These are phyloP conservation scores for Sciurus vulgaris DNA, from an alignment of 2,797 vertebrate species.

Conservation along the genomic window DNA sequence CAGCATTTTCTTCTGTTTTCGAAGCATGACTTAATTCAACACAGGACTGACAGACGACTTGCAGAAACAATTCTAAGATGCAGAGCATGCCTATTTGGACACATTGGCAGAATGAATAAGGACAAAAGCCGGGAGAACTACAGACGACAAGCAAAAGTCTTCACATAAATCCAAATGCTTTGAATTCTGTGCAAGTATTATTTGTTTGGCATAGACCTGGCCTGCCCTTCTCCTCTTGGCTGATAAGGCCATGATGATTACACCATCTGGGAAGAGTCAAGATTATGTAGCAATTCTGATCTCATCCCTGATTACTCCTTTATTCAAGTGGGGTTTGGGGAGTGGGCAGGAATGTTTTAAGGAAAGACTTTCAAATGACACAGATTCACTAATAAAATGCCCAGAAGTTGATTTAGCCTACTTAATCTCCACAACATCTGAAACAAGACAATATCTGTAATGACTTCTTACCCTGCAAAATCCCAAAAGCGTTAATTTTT, in stretches of 20 bases:
- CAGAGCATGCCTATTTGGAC: not conserved
- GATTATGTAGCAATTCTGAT: conserved; percentile 57
- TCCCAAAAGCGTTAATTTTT: conserved; percentile 29
- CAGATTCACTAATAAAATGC: conserved; percentile 53
- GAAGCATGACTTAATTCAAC: not conserved
- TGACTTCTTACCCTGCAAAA: conserved; percentile 63
- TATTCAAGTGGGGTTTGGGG: conserved; percentile 33
- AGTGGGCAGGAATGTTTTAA: conserved; percentile 39
- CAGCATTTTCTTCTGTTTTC: not conserved
- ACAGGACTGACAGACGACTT: not conserved
- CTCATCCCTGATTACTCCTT: conserved; percentile 58
- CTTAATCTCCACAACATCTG: conserved; percentile 69
- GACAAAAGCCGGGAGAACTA: not conserved
- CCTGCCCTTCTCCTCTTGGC: not conserved
- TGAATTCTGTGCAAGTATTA: conserved; percentile 3
- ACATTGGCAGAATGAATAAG: not conserved
- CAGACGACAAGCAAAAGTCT: conserved; percentile 25
- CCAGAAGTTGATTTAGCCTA: conserved; percentile 46
- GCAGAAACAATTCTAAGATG: not conserved
- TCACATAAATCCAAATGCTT: conserved; percentile 29
- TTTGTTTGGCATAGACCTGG: not conserved
- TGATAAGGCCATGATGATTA: conserved; percentile 12
- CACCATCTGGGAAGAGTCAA: conserved; percentile 58
- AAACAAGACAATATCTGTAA: conserved; percentile 58
- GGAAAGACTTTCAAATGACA: conserved; percentile 60